Conservation (phyloP, 2,888 invertebrate species). For the Chamaedrilus cognettii region DNA sequence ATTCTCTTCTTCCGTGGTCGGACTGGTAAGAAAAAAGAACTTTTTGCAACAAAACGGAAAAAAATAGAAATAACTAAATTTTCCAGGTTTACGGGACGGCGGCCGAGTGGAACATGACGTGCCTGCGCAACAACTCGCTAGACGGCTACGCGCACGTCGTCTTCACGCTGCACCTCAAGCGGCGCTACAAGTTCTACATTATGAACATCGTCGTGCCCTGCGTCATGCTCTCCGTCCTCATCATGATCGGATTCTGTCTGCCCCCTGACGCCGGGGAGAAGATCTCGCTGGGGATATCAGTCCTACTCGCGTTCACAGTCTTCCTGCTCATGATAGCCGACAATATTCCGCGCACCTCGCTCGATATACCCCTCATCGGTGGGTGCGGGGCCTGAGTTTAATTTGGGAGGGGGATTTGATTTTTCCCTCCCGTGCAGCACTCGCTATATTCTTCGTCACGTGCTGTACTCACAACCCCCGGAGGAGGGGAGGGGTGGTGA, state of each 20-base stretch:
- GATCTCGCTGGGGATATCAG: slow-evolving; percentile 40
- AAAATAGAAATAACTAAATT: no score
- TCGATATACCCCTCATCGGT: slow-evolving; percentile 41
- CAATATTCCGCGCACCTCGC: slow-evolving; percentile 39
- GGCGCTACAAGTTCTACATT: slow-evolving; percentile 37
- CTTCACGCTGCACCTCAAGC: slow-evolving; percentile 30
- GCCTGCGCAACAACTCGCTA: slow-evolving; percentile 27
- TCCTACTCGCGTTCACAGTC: slow-evolving; percentile 40
- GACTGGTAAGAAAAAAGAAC: no score
- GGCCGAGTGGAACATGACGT: slow-evolving; percentile 33
- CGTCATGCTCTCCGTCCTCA: slow-evolving; percentile 39
- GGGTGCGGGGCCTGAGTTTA: no score
- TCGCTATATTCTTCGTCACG: no score
- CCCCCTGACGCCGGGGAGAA: slow-evolving; percentile 41
- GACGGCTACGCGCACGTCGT: slow-evolving; percentile 35
- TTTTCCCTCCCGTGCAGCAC: no score
- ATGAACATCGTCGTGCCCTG: slow-evolving; percentile 42
- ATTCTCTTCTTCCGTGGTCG: no score
- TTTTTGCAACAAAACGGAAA: no score
- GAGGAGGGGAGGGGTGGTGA: no score
- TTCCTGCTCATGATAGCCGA: slow-evolving; percentile 42
- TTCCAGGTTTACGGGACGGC: slow-evolving; percentile 18
- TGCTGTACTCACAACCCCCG: no score
- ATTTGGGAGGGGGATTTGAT: no score
- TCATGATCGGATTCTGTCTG: slow-evolving; percentile 37